A percentile compares a stretch with the other conserved stretches of the same genome.
These are phyloP conservation scores for Opisthograptis luteolata DNA, from an alignment of 2,888 invertebrate species.

Conservation along the genomic window DNA sequence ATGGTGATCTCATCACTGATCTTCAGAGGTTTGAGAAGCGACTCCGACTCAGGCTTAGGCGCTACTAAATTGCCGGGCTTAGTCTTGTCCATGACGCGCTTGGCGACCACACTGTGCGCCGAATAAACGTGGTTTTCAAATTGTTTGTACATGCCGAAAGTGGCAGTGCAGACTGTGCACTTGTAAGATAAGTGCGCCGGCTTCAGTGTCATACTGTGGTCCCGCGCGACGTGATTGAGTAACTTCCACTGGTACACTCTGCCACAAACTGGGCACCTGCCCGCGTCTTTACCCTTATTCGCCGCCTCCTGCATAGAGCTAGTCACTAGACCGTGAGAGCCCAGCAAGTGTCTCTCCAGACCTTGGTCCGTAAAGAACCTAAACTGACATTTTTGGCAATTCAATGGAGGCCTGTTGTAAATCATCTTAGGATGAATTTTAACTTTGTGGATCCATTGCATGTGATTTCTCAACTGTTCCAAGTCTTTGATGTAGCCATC, in stretches of 20 bases:
- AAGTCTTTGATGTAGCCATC: slow-evolving; percentile 98
- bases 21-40: slow-evolving; percentile 91
- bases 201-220: slow-evolving; percentile 96
- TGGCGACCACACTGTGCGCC: slow-evolving; percentile 95
- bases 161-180: slow-evolving; percentile 97
- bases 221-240: slow-evolving; percentile 95
- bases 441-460: slow-evolving; percentile 99
- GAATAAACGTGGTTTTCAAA: slow-evolving; percentile 98
- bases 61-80: slow-evolving; percentile 59
- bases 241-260: slow-evolving; percentile 93
- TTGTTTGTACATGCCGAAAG: slow-evolving; percentile 97
- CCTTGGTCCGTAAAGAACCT: slow-evolving; percentile 99
- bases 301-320: slow-evolving; percentile 98
- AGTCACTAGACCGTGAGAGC: slow-evolving; percentile 97
- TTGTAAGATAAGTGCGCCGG: slow-evolving; percentile 97
- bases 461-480: slow-evolving; percentile 97
- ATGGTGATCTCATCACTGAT: slow-evolving; percentile 97
- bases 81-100: slow-evolving; percentile 92
- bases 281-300: slow-evolving; percentile 97
- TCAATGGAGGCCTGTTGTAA: slow-evolving; percentile 96
- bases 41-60: slow-evolving; percentile 77
- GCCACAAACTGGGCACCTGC: slow-evolving; percentile 97
- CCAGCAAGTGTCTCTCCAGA: slow-evolving; percentile 96
- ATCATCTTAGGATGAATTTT: slow-evolving; percentile 99
- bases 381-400: slow-evolving; percentile 98